These are phyloP conservation scores for Mesoclemmys tuberculata DNA, from an alignment of 2,113 vertebrate genomes.

Conservation along the genomic window DNA sequence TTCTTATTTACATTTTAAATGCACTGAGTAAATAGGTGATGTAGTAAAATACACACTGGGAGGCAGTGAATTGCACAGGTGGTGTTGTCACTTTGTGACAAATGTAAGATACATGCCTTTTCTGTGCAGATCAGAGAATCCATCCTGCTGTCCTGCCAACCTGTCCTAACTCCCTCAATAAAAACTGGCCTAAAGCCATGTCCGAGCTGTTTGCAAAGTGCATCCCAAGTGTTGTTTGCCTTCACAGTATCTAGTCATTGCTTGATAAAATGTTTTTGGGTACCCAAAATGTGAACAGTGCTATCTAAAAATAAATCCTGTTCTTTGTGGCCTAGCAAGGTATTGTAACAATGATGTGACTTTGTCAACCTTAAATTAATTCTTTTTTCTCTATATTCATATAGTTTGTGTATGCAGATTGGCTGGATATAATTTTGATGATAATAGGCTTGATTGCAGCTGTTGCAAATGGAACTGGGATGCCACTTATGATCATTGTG, in stretches of 20 bases:
- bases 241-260: background rate
- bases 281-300: background rate
- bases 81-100: background rate
- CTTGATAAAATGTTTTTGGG: background rate
- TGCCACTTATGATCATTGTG: conserved; percentile 85
- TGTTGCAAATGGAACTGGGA: conserved; percentile 76
- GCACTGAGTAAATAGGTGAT: conserved; percentile 17
- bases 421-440: conserved; percentile 81
- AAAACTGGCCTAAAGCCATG: background rate
- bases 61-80: background rate
- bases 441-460: conserved; percentile 78
- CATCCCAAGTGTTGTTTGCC: background rate
- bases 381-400: background rate
- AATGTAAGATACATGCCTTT: rapidly evolving
- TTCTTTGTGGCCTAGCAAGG: background rate
- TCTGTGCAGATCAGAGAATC: background rate
- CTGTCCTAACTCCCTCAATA: background rate
- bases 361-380: background rate
- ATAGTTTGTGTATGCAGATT: conserved; percentile 85
- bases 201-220: background rate
- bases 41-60: background rate
- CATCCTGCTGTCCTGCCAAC: background rate
- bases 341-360: background rate
- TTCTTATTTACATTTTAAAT: background rate
- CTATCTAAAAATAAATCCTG: background rate